Evolutionary conservation across 2,797 vertebrate species (phyloP).

Genomic region (Rhabdophis nuchalis): DNA sequence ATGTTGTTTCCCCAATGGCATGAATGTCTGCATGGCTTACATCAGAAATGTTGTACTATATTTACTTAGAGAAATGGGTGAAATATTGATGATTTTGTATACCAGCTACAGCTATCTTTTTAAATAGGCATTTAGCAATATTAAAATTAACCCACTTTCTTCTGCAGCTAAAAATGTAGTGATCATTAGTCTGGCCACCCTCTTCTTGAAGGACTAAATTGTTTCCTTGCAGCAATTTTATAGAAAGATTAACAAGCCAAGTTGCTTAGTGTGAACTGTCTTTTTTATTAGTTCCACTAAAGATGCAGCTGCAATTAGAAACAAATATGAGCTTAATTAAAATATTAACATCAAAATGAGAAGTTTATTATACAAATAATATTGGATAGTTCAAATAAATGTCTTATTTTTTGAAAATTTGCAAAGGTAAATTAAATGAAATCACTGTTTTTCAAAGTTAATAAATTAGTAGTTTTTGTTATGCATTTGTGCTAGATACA

Average conservation of each 20-base stretch:
- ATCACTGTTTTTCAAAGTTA: background rate
- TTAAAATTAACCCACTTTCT: constrained; percentile 27
- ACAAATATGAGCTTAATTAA: background rate
- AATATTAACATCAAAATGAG: constrained; percentile 1
- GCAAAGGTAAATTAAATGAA: background rate
- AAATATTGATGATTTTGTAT: background rate
- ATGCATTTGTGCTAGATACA: background rate
- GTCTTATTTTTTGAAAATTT: constrained; percentile 5
- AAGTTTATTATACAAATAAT: background rate
- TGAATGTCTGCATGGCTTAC: background rate
- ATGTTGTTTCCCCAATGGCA: background rate
- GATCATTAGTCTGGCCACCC: background rate
- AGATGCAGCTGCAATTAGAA: background rate
- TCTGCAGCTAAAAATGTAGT: background rate
- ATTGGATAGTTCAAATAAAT: background rate
- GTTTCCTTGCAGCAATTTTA: background rate
- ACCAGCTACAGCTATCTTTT: background rate
- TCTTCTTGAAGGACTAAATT: background rate
- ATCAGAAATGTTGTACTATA: background rate
- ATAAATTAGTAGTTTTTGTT: background rate
- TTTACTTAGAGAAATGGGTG: background rate
- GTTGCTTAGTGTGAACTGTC: background rate
- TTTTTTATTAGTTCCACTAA: background rate
- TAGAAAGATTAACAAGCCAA: background rate
- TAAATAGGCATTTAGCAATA: background rate